Percentiles rank a stretch among this genome's conserved stretches.
These are phyloP conservation scores for Pandemis corylana DNA, from an alignment of 2,888 invertebrate species.

Conservation along the genomic window DNA sequence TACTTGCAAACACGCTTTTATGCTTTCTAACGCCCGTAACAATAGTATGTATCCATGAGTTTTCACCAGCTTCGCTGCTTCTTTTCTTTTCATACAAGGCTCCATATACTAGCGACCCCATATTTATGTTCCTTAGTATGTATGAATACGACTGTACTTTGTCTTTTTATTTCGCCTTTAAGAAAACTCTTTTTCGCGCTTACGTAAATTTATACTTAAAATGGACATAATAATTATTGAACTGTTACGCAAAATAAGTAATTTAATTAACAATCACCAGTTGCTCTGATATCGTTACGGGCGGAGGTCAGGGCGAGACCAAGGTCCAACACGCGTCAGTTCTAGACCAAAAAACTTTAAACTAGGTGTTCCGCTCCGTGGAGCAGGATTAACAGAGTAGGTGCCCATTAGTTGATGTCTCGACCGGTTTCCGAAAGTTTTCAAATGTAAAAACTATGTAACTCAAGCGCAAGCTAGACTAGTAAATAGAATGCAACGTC, in stretches of 20 bases:
- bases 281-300: conserved; percentile 20
- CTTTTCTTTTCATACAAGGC: no score
- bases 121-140: no score
- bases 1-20: background rate
- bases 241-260: conserved; percentile 6
- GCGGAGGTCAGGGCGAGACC: conserved; percentile 37
- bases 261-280: conserved; percentile 24
- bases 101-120: no score
- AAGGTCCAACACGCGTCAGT: conserved; percentile 20
- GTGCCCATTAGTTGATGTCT: no score
- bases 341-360: background rate
- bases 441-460: no score
- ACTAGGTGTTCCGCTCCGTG: background rate
- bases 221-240: background rate
- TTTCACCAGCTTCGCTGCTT: no score
- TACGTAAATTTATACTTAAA: background rate
- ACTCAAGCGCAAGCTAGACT: no score
- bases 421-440: no score
- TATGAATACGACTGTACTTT: background rate
- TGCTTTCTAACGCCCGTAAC: no score
- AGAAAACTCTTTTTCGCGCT: background rate
- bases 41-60: no score
- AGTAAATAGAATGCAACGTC: no score
- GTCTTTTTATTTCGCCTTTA: background rate
- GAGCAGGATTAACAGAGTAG: no score